phyloP scores from a whole-genome alignment of 92 coral and sea anemone genomes.

The Nematostella vectensis region DNA sequence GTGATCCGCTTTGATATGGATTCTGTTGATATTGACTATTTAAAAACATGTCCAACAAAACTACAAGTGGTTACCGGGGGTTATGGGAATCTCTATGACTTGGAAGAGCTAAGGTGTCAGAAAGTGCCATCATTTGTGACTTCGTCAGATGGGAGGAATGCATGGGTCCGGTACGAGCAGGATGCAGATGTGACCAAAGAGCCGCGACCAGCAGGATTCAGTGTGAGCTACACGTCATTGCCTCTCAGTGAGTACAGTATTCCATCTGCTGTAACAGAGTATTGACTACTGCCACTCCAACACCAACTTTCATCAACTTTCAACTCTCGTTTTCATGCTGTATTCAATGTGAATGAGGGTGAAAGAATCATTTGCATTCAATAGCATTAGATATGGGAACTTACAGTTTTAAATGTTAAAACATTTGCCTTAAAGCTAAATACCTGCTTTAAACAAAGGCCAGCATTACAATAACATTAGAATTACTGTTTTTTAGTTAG shows the following conservation, averaged over 20 bases:
- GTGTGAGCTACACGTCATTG: constrained; percentile 3
- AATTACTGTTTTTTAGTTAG: too few relatives aligned
- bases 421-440: too few relatives aligned
- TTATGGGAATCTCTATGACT: neutral
- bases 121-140: neutral
- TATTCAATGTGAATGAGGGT: too few relatives aligned
- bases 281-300: too few relatives aligned
- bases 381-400: too few relatives aligned
- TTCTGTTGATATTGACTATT: constrained; percentile 2
- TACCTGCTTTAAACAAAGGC: too few relatives aligned
- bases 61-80: neutral
- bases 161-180: constrained; percentile 9
- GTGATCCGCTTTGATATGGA: constrained; percentile 29
- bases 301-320: too few relatives aligned
- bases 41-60: neutral
- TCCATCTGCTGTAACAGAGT: too few relatives aligned
- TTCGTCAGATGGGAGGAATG: constrained; percentile 17
- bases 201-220: constrained; percentile 4
- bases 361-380: too few relatives aligned
- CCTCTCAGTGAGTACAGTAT: constrained; percentile 11
- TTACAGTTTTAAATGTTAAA: too few relatives aligned
- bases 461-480: too few relatives aligned
- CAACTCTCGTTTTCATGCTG: too few relatives aligned
- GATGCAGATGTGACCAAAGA: neutral
- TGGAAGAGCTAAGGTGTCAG: neutral